Evolutionary conservation across 1,140 invertebrate genomes (phyloP).

Genomic region (Bombus sylvicola): DNA sequence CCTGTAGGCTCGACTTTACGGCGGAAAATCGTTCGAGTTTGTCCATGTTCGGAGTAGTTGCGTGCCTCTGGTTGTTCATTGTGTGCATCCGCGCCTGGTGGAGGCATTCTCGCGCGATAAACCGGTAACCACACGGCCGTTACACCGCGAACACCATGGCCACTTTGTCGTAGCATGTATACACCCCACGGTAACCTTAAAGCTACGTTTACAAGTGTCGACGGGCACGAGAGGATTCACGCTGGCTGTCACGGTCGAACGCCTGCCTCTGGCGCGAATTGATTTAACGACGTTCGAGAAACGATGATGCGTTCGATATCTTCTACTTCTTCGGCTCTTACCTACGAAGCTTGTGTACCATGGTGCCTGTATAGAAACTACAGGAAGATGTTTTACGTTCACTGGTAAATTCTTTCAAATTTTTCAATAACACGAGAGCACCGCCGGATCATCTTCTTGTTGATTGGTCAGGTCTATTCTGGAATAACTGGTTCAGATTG

Average conservation of each 20-base stretch:
- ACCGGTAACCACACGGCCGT: conserved; percentile 67
- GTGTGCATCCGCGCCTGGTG: conserved; percentile 47
- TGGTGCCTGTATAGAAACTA: no score
- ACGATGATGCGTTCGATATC: not conserved
- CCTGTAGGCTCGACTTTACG: conserved; percentile 15
- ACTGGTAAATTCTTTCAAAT: not conserved
- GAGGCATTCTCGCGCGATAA: conserved; percentile 65
- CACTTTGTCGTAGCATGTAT: conserved; percentile 67
- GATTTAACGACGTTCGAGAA: conserved; percentile 49
- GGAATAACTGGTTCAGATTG: no score
- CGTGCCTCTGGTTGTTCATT: conserved; percentile 25
- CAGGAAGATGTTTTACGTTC: no score
- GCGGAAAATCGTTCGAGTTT: conserved; percentile 1
- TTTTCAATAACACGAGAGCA: no score
- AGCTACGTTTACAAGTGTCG: conserved; percentile 68
- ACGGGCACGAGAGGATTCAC: conserved; percentile 58
- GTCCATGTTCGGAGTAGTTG: not conserved
- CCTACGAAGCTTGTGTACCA: no score
- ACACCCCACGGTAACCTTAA: conserved; percentile 60
- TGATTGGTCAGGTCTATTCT: no score
- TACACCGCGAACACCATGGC: conserved; percentile 63
- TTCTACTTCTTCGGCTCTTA: not conserved
- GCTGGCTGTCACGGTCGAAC: conserved; percentile 52
- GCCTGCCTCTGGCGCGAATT: conserved; percentile 54
- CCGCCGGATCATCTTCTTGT: no score